Percentiles rank a stretch among this genome's conserved stretches.
Evolutionary conservation across 1,140 invertebrate species (phyloP).

Genomic region (Caenorhabditis remanei): DNA sequence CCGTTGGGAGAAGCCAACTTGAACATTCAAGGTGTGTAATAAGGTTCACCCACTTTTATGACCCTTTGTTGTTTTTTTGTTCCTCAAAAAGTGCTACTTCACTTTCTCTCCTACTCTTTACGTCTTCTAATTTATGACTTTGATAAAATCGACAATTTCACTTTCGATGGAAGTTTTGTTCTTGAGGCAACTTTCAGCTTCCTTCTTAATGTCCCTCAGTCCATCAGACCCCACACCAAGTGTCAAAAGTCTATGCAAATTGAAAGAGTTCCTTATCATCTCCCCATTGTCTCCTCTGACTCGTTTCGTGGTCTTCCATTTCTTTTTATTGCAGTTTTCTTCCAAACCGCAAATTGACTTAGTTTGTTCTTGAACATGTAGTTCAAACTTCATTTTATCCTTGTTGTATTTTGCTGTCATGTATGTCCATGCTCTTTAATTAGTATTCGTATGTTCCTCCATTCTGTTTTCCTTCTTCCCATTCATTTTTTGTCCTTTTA

Average conservation of each 20-base stretch:
- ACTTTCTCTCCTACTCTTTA: neutral
- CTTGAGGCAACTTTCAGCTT: neutral
- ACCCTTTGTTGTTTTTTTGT: constrained; percentile 31
- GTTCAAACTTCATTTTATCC: neutral
- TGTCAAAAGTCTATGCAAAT: constrained; percentile 30
- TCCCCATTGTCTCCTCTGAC: neutral
- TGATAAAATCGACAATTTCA: constrained; percentile 21
- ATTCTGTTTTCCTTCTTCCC: neutral
- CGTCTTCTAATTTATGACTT: constrained; percentile 39
- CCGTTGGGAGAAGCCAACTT: constrained; percentile 18
- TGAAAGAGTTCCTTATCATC: constrained; percentile 2
- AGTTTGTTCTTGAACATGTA: neutral
- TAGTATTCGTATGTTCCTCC: constrained; percentile 7
- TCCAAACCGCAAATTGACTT: neutral
- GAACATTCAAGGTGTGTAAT: constrained; percentile 52
- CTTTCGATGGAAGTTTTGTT: neutral
- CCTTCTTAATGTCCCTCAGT: neutral
- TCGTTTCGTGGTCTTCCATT: neutral
- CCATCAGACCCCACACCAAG: neutral
- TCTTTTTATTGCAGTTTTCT: constrained; percentile 37
- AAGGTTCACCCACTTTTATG: constrained; percentile 44
- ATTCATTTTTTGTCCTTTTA: constrained; percentile 45
- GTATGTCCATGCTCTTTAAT: constrained; percentile 3
- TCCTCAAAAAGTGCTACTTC: constrained; percentile 12
- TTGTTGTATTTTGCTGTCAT: constrained; percentile 8